Base-by-base conservation (phyloP, 2,888 invertebrate species). In the Rhagonycha fulva region DNA sequence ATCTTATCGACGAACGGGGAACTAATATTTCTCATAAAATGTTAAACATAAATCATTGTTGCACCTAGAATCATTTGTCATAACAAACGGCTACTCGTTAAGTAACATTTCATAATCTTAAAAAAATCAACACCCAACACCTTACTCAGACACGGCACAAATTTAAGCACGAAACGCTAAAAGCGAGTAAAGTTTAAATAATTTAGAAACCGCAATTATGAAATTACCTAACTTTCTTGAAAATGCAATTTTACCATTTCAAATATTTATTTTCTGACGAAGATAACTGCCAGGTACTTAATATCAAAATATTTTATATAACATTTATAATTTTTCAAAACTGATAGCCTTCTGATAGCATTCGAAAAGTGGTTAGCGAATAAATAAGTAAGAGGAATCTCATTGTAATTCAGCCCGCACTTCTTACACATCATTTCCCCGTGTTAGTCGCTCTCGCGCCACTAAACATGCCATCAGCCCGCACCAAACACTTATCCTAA, bases 361-460 rank as follows among this genome's bases (percentile, higher is more conserved):
- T 66, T 66, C 63, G 70, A 74, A 76, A 76, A 76, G 74, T 70
- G 74, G 76, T 74, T 68, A 32, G 71, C 28, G 74, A 76, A 26
- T 63, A 61, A 28, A 72, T 77, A 75, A 74, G 77, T 77, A 78
- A 72, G 71, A 75, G 76, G 66, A 76, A 75, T 77, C 71, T 78
- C 80, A 79, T 83, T 81, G 82, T 83, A 81, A 86, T 87, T 84
- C 86, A 81, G 82, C 83, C 83, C 86, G 87, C 86, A 86, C 84
- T 86, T 86, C 87, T 87, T 84, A 86, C 87, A 88, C 86, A 85
- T 87, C 88, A 88, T 88, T 88, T 87, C 86, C 83, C 82, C 86
- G 86, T 82, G 86, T 88, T 88, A 88, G 83, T 83, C 84, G 83
- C 70, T 70, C 79, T 78, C 74, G 78, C 78, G 74, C 76, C 80